A percentile compares a stretch with the other conserved stretches of the same genome.
Conservation (phyloP, 2,113 vertebrate species). For the Dissostichus mawsoni region DNA sequence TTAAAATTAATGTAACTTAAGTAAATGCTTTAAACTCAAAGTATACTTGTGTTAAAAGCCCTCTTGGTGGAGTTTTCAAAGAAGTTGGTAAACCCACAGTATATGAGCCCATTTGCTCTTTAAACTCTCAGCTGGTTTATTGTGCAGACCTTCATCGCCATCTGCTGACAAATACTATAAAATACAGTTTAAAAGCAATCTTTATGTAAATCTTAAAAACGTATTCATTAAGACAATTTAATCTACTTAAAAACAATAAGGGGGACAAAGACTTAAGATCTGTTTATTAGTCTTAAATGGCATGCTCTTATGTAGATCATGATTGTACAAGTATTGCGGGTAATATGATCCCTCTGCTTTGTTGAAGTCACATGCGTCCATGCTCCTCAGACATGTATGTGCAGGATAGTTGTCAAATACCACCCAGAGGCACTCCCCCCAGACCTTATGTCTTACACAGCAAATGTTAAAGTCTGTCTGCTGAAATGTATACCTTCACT, state of each 20-base stretch:
- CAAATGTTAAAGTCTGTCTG: not conserved
- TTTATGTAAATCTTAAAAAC: not conserved
- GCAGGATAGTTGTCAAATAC: conserved; percentile 10
- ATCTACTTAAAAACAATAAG: not conserved
- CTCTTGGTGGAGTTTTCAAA: not conserved
- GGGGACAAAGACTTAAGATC: not conserved
- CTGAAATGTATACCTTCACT: not conserved
- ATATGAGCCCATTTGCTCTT: not conserved
- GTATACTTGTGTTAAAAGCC: too few species aligned
- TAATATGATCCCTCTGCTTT: conserved; percentile 23
- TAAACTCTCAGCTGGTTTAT: not conserved
- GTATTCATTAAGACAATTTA: not conserved
- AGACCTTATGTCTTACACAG: not conserved
- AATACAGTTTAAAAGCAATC: not conserved
- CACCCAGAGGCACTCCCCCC: not conserved
- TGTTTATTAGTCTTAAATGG: not conserved
- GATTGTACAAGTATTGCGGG: not conserved
- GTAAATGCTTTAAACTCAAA: too few species aligned
- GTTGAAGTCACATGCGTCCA: conserved; percentile 33
- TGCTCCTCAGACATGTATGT: conserved; percentile 26
- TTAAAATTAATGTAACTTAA: not conserved
- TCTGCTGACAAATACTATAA: conserved; percentile 43
- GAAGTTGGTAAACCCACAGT: not conserved
- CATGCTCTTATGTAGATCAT: not conserved
- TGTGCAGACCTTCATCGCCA: conserved; percentile 31